Evolutionary conservation across 2,888 invertebrate species (phyloP).

Genomic region (Tipula lateralis): DNA sequence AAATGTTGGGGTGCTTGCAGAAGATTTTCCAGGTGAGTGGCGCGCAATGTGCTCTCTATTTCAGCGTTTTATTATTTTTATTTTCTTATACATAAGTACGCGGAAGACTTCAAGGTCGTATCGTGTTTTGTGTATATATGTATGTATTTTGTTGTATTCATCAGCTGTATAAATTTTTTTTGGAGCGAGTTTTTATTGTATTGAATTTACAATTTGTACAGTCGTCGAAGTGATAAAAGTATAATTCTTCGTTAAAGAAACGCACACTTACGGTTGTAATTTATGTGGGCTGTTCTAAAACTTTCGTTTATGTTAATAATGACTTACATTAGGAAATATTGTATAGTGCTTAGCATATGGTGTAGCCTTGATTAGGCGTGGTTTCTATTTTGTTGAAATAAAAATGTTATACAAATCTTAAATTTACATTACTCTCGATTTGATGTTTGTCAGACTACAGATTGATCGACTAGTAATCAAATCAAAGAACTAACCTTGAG

Average conservation of each 20-base stretch:
- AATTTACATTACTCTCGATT: neutral
- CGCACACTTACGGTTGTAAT: neutral
- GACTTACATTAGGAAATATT: neutral
- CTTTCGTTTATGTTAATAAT: conserved; percentile 11
- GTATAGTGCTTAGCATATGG: neutral
- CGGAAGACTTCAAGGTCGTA: conserved; percentile 24
- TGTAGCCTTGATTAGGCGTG: neutral
- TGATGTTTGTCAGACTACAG: neutral
- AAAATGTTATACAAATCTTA: neutral
- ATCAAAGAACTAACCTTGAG: neutral
- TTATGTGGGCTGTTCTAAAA: neutral
- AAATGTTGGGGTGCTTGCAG: conserved; percentile 27
- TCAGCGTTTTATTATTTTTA: neutral
- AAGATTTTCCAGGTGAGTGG: conserved; percentile 28
- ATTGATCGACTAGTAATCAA: neutral
- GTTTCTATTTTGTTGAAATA: neutral
- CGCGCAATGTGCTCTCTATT: neutral
- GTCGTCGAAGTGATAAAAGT: neutral
- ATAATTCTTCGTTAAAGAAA: neutral
- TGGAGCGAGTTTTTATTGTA: neutral
- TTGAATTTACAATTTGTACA: neutral
- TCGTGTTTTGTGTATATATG: neutral
- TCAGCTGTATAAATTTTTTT: conserved; percentile 4
- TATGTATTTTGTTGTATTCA: neutral
- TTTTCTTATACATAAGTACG: neutral